Evolutionary conservation across 2,797 vertebrate species (phyloP).

Genomic region (Pygocentrus nattereri): DNA sequence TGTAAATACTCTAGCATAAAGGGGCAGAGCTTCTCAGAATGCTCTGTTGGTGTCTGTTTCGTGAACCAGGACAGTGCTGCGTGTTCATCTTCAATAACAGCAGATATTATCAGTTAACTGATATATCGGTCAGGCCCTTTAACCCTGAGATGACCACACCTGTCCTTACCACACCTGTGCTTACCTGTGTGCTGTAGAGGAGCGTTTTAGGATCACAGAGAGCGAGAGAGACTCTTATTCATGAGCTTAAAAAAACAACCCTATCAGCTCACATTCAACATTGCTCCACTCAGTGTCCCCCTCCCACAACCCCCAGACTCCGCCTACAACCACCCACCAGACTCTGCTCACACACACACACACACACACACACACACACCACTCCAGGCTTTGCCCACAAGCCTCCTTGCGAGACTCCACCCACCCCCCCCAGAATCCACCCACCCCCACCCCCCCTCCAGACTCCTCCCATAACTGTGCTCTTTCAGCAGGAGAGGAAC

Average conservation of each 20-base stretch:
- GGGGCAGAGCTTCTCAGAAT: no score
- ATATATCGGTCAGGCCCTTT: conserved; percentile 61
- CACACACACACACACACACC: no score
- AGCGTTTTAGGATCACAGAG: conserved; percentile 84
- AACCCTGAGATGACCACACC: conserved; percentile 74
- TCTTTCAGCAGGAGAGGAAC: neutral
- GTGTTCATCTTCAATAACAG: no score
- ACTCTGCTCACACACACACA: no score
- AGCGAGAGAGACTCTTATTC: conserved; percentile 62
- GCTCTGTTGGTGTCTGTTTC: no score
- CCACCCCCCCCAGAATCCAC: no score
- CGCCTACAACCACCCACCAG: no score
- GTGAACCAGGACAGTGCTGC: no score
- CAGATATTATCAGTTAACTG: neutral
- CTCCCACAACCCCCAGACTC: no score
- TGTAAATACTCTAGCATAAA: neutral
- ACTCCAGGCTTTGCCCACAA: neutral
- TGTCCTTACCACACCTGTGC: conserved; percentile 81
- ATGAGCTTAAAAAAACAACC: neutral
- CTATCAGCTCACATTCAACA: neutral
- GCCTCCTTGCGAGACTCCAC: no score
- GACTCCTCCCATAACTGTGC: no score
- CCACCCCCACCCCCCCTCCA: no score
- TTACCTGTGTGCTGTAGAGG: conserved; percentile 89
- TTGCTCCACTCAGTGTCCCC: neutral